phyloP scores from a whole-genome alignment of 2,113 vertebrate genomes.

The Hyla sarda region DNA sequence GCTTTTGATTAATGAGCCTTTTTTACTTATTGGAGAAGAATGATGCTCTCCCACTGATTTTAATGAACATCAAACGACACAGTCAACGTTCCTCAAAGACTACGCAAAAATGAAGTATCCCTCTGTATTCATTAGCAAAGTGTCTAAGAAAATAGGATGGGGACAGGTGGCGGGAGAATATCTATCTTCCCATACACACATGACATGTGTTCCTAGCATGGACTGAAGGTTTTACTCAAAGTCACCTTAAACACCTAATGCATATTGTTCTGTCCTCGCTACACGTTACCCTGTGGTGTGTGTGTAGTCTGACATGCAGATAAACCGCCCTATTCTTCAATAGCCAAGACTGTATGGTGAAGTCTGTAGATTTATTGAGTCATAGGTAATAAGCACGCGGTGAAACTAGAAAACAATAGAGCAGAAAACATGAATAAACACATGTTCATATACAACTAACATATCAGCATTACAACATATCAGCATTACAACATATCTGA shows the following conservation, averaged over 20 bases:
- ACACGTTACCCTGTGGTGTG: too few relatives aligned
- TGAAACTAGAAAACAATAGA: too few relatives aligned
- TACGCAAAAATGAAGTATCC: slow-evolving; percentile 18
- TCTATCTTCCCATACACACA: slow-evolving; percentile 28
- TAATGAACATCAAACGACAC: slow-evolving; percentile 54
- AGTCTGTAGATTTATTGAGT: too few relatives aligned
- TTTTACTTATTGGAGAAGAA: slow-evolving; percentile 50
- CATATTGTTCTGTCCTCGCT: too few relatives aligned
- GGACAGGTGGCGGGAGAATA: slow-evolving; percentile 25
- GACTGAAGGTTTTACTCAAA: neutral
- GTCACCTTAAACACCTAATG: slow-evolving; percentile 11
- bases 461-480: too few relatives aligned
- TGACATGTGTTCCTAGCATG: neutral
- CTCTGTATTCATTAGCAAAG: slow-evolving; percentile 36
- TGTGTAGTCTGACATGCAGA: too few relatives aligned
- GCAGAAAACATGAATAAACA: too few relatives aligned
- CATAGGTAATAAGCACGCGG: too few relatives aligned
- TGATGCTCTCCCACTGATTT: slow-evolving; percentile 52
- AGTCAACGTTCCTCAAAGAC: slow-evolving; percentile 44
- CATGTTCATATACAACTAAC: too few relatives aligned
- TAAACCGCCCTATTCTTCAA: too few relatives aligned
- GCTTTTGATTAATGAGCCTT: slow-evolving; percentile 55
- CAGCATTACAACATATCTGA: too few relatives aligned
- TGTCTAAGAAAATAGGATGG: slow-evolving; percentile 12
- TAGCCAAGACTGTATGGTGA: too few relatives aligned